Base-by-base conservation (phyloP, 2,888 invertebrate genomes). In the Euclidia mi region DNA sequence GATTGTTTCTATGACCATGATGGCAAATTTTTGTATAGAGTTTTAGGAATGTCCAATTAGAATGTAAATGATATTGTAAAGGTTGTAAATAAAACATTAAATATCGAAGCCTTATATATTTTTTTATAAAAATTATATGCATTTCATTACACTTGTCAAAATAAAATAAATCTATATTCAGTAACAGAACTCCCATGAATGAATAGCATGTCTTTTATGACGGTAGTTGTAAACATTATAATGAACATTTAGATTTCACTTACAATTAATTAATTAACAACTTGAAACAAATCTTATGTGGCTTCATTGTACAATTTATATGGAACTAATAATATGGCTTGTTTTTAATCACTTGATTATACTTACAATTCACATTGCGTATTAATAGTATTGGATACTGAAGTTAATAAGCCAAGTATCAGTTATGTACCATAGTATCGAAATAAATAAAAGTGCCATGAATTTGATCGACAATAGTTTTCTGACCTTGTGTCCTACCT, bases 1-100 rank as follows among this genome's bases (percentile, higher is more conserved):
- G 97, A 98, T 87, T 96, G 97, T 74, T 98, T 96, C 84, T 98
- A 98, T 87, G 97, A 97, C 81, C 95, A 96, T 82, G 96, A 97
- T 92, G 98, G 98, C 0, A 95, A 94, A 82, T 97, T 98, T 91
- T 92, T 98, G 51, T 98, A 97, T 82, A 95, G 97, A 78, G 96
- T 97, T 40, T 96, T 97, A 64, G 97, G 97, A 57, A 95, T 97
- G 95, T 88, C 84, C 44, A 77, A 71, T 55, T 79, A 75, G 65
- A 59, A 59, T 41, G 9, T 50, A 34, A 25, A 34, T 28, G 67
- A 51, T 34, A 57, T 56, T 34, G 35, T 42, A 9, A 45, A 65
- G 38, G 4, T 62, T 41, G 41, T 61, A 81, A 91, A 90, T 90
- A 88, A 92, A 91, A 91, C 82, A 84, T 70, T 67, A 66, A 41